A percentile compares a stretch with the other conserved stretches of the same genome.
Conservation (phyloP, 2,797 vertebrate species). For the Myotis findleyi region DNA sequence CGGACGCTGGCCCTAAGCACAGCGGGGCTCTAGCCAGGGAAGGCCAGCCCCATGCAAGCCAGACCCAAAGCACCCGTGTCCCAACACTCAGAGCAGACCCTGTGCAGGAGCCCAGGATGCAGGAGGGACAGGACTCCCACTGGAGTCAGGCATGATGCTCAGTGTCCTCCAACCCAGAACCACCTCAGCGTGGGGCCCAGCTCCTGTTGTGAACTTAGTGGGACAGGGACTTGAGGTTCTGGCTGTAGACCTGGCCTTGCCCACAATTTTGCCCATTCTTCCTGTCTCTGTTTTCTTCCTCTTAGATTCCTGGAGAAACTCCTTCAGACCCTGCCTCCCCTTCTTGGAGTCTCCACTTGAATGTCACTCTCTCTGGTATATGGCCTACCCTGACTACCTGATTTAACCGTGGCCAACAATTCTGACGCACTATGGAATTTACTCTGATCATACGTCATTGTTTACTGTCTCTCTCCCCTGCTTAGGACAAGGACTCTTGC, state of each 20-base stretch:
- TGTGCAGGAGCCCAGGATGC: neutral
- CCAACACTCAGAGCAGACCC: neutral
- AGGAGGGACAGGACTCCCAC: neutral
- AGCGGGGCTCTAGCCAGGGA: neutral
- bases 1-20: neutral
- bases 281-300: neutral
- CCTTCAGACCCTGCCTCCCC: neutral
- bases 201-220: neutral
- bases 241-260: neutral
- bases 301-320: slow-evolving; percentile 14
- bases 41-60: neutral
- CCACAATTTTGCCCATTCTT: neutral
- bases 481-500: neutral
- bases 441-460: neutral
- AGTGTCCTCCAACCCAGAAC: neutral
- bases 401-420: neutral
- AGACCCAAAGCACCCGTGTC: neutral
- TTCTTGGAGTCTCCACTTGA: neutral
- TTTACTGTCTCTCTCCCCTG: neutral
- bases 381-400: neutral
- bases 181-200: neutral
- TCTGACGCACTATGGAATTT: neutral
- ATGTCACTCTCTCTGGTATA: neutral
- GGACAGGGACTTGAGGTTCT: neutral
- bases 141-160: neutral